Conservation (phyloP, 2,888 invertebrate genomes). For the Temnothorax rugatulus region DNA sequence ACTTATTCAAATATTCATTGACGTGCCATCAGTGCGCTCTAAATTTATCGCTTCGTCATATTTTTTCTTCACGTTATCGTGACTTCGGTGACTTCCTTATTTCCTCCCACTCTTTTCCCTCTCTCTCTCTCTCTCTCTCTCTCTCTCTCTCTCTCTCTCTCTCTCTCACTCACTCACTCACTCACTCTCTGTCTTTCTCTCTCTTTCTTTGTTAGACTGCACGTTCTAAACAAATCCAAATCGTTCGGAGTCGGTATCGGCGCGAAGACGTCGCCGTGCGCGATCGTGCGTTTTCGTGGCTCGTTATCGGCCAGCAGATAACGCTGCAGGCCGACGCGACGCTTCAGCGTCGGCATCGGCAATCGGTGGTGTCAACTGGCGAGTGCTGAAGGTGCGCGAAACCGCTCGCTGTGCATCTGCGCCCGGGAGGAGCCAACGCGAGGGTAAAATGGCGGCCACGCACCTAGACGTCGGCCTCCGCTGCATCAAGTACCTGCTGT, state of each 20-base stretch:
- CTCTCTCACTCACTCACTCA: not conserved
- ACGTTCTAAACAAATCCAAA: constrained; percentile 14
- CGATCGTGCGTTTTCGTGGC: constrained; percentile 37
- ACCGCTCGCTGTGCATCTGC: constrained; percentile 44
- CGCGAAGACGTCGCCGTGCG: constrained; percentile 4
- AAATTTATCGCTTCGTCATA: constrained; percentile 11
- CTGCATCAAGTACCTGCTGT: constrained; percentile 90
- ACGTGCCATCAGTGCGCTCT: too few species aligned
- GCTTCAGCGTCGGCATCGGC: constrained; percentile 28
- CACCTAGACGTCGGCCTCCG: constrained; percentile 88
- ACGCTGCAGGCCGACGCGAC: constrained; percentile 13
- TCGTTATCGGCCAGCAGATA: constrained; percentile 62
- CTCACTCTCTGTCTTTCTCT: not conserved
- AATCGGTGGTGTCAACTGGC: constrained; percentile 58
- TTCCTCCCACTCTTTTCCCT: constrained; percentile 6
- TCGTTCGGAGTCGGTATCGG: not conserved
- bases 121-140: not conserved
- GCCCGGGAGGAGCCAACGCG: constrained; percentile 31
- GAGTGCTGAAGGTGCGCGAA: constrained; percentile 40
- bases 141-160: not conserved
- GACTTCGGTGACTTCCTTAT: constrained; percentile 19
- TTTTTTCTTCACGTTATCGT: constrained; percentile 3
- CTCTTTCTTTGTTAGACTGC: not conserved
- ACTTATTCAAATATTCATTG: not conserved
- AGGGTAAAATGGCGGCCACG: constrained; percentile 81